Base-by-base conservation (phyloP, 2,888 invertebrate genomes). In the Tachystola acroxantha region DNA sequence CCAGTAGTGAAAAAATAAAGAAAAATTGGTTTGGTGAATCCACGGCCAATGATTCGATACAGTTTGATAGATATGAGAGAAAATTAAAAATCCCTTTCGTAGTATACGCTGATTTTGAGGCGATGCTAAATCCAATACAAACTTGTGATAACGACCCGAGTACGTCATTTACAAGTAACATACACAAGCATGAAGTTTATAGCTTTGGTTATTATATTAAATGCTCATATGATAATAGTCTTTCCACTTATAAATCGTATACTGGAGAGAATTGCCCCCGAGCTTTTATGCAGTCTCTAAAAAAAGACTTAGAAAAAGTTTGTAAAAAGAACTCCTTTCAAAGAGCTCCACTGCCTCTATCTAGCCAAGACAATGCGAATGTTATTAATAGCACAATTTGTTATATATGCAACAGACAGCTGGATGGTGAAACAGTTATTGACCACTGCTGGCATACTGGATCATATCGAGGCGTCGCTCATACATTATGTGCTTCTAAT, bases 191-290 rank as follows among this genome's bases (percentile, higher is more conserved):
- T 41, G 45, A 48, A 27, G 42, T 43, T 1, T 56, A 54, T 37
- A 59, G 58, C 45, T 60, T 58, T 39, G 56, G 50, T 7, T 57
- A 57, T 40, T 57, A 54, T 28, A 44, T 57, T 7, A 55, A 57
- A 40, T 57, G 54, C 45, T 48, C 50, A 31, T 58, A 45, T 40
- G 47, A 57, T 42, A 40, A 57, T 34, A 40, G 19, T 20, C 36
- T 49, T n/a, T 54, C 47, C 27, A 51, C 44, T 43, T 54, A 47
- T 46, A 40, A 22, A 38, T 47, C 48, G 19, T 57, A 55, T 30
- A 48, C 34, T 10, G 61, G 50, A 2, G n/a, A 32, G 11, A 33
- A 55, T 33, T 58, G 51, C 40, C 39, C 48, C 4, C 26, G 50
- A 45, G 40, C 42, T 10, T 61, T 58, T 41, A 48, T 61, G 37